Evolutionary conservation across 2,113 vertebrate genomes (phyloP), one percentile per base, ranked within the genome.

Genomic region (Platichthys stellatus): DNA sequence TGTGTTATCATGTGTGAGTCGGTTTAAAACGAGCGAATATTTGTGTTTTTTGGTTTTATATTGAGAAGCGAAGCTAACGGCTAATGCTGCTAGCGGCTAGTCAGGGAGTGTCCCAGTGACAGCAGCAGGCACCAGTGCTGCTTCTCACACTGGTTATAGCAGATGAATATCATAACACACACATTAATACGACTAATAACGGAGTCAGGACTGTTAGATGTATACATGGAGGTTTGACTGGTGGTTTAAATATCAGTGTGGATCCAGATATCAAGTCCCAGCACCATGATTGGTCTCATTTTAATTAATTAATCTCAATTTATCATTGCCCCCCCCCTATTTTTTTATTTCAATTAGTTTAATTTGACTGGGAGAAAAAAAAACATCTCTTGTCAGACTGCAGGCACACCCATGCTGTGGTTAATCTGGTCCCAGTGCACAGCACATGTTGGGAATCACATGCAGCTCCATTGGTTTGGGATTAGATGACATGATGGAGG

Each of bases 101-200:
- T 18, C 63, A 74, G 84, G 86, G 89, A 92, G 86, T 70, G 87
- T 76, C 86, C 68, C 9, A 6, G 31, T 70, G 66, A 84, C 72
- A 67, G 76, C 60, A n/a, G 9, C 67, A n/a, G 14, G 26, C 6
- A 12, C 23, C 17, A 40, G 54, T 8, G 1, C 23, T 2, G 0
- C 0, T 72, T 38, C 62, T 5, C 58, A 1, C 2, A 4, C 1
- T 14, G 23, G 0, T 11, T 54, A 21, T 1, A 49, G 18, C 26
- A 13, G 2, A 10, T 38, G 47, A 74, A 82, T 71, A 23, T 51
- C 47, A 51, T 0, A 11, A 23, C 14, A 0, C 62, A 4, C 20
- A 21, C 10, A 49, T 69, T 62, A 11, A 65, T 72, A n/a, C 6
- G 0, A 18, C 9, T 15, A 18, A 63, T 54, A 24, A 18, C 8